These are phyloP conservation scores for Terrapene triunguis DNA, from an alignment of 2,113 vertebrate species.

Conservation along the genomic window DNA sequence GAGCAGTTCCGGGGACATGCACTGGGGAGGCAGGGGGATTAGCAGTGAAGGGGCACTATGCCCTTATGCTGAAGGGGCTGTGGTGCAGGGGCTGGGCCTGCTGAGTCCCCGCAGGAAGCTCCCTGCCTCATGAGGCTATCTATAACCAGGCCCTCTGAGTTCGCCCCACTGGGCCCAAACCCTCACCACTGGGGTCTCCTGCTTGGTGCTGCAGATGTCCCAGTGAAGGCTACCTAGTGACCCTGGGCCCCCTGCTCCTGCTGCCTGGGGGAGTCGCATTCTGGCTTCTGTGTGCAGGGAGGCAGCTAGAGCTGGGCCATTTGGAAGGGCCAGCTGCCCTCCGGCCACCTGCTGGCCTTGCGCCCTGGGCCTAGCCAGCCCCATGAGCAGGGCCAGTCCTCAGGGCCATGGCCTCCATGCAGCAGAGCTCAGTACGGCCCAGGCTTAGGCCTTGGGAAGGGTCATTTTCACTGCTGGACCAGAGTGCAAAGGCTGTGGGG, in stretches of 20 bases:
- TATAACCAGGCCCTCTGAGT: not conserved
- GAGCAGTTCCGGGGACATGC: not conserved
- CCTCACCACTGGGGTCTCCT: not conserved
- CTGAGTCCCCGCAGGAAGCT: not conserved
- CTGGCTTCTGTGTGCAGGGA: not conserved
- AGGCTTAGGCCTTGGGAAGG: not conserved
- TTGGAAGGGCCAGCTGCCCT: not conserved
- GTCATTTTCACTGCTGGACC: not conserved
- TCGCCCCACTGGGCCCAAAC: not conserved
- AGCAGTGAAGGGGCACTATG: not conserved
- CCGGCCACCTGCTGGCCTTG: not conserved
- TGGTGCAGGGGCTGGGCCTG: not conserved
- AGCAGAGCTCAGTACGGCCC: slow-evolving; percentile 62
- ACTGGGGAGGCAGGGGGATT: not conserved
- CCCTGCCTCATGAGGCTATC: not conserved
- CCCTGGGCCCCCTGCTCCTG: slow-evolving; percentile 30
- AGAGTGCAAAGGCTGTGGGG: not conserved
- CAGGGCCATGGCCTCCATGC: slow-evolving; percentile 47
- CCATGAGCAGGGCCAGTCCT: slow-evolving; percentile 54
- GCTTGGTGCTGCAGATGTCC: not conserved
- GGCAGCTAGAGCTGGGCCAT: not conserved
- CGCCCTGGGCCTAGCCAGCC: not conserved
- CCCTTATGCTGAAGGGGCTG: not conserved
- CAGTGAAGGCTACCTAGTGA: not conserved
- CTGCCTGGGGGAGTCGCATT: slow-evolving; percentile 33